Base-by-base conservation (phyloP, 1,140 invertebrate species). In the Archegozetes longisetosus region DNA sequence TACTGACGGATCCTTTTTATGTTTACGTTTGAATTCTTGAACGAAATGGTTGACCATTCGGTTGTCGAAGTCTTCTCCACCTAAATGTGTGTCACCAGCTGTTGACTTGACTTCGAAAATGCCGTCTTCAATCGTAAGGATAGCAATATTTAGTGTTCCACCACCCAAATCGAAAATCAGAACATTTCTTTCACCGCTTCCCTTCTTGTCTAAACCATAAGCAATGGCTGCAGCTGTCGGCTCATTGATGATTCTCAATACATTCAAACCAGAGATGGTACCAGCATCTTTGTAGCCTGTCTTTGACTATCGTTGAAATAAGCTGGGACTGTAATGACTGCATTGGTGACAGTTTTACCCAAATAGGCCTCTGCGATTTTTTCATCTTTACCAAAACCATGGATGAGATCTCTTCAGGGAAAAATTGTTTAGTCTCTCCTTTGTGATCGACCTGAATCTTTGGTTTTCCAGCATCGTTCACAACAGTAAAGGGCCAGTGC, bases 21-120 rank as follows among this genome's bases (percentile, higher is more conserved):
- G 86, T 72, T 98, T 98, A 55, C 91, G 78, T 76, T 96, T 95
- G 79, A 98, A 97, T 72, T 96, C 91, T 71, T 92, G 83, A 1
- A 91, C 84, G 67, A 97, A 96, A 74, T 95, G 88, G 68, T 88
- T 90, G 22, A 97, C 90, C 82, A 98, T 85, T 48, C 91, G 78
- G 71, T 91, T 88, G 71, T 95, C 91, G 69, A 98, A 98, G 75
- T 98, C 94, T 77, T 97, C 92, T 64, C 94, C 94, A 69, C 94
- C 94, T 72, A 98, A 80, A 73, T 97, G 92, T 64, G 94, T 98
- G 71, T 98, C 92, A 66, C 93, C 93, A 68, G 89, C 88, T 20
- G 92, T 97, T 12, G 92, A 89, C 72, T 93, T 94, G 14, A 96
- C 92, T 74, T 96, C 92, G 67, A 80, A 79, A 70, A 95, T 90